Conservation (phyloP, 2,113 vertebrate genomes). For the Nothocercus julius region DNA sequence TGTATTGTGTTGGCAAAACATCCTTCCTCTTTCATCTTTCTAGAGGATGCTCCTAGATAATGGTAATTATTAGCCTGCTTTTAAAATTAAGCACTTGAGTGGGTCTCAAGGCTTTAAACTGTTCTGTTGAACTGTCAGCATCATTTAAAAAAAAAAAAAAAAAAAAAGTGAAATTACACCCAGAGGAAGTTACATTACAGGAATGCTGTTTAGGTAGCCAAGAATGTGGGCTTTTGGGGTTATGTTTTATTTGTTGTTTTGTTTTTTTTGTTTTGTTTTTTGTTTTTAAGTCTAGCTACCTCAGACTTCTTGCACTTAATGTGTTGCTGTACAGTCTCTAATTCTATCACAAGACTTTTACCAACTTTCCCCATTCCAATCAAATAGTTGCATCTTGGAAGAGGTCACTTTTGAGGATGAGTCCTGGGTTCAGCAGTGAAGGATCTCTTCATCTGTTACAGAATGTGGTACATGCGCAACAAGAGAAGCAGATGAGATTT, state of each 20-base stretch:
- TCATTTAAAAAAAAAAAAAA: not conserved
- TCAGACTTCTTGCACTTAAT: not conserved
- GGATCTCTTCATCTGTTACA: not conserved
- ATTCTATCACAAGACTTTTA: not conserved
- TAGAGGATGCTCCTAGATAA: not conserved
- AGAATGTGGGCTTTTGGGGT: not conserved
- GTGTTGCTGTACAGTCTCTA: not conserved
- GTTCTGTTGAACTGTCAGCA: not conserved
- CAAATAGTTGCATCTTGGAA: too few species aligned
- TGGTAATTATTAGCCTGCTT: not conserved
- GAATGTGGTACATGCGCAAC: not conserved
- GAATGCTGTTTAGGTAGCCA: not conserved
- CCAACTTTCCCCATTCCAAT: not conserved
- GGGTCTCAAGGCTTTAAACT: not conserved
- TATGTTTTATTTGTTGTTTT: too few species aligned
- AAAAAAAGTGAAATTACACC: not conserved
- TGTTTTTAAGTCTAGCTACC: not conserved
- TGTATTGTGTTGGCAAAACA: not conserved
- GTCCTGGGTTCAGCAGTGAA: not conserved
- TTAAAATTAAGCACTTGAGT: not conserved
- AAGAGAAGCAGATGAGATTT: not conserved
- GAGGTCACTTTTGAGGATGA: not conserved
- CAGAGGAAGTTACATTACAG: not conserved
- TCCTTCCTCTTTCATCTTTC: not conserved
- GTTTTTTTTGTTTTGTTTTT: not conserved